phyloP scores from a whole-genome alignment of 2,797 vertebrate species.

The Tadarida brasiliensis region DNA sequence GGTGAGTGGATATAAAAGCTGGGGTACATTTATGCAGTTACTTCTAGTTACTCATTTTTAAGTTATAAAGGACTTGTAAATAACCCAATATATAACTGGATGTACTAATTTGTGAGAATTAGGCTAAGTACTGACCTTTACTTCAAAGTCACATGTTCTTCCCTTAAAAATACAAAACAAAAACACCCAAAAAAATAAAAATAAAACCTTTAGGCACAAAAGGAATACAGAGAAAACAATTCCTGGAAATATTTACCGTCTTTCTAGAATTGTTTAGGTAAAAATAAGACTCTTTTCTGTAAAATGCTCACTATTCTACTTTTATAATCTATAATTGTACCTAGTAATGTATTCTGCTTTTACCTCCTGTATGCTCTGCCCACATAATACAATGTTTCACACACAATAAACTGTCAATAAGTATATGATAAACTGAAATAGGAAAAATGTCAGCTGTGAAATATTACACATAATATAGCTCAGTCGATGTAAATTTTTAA shows the following conservation, averaged over 20 bases:
- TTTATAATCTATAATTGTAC: neutral
- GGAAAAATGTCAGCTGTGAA: slow-evolving; percentile 25
- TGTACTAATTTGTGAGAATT: neutral
- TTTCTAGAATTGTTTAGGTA: neutral
- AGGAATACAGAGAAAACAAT: neutral
- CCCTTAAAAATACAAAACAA: neutral
- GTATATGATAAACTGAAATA: neutral
- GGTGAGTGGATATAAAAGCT: neutral
- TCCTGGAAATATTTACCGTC: neutral
- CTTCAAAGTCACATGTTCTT: neutral
- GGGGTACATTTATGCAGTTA: neutral
- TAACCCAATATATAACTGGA: neutral
- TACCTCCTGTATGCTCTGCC: neutral
- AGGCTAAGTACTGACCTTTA: neutral
- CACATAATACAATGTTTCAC: neutral
- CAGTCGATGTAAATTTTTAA: neutral
- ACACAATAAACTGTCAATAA: neutral
- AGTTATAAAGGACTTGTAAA: neutral
- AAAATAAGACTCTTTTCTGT: neutral
- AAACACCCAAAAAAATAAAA: neutral
- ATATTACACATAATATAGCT: neutral
- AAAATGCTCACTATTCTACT: neutral
- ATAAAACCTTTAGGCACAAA: neutral
- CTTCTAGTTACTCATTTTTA: neutral
- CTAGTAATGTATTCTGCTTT: neutral